phyloP scores from a whole-genome alignment of 2,113 vertebrate species.

The Indri indri region DNA sequence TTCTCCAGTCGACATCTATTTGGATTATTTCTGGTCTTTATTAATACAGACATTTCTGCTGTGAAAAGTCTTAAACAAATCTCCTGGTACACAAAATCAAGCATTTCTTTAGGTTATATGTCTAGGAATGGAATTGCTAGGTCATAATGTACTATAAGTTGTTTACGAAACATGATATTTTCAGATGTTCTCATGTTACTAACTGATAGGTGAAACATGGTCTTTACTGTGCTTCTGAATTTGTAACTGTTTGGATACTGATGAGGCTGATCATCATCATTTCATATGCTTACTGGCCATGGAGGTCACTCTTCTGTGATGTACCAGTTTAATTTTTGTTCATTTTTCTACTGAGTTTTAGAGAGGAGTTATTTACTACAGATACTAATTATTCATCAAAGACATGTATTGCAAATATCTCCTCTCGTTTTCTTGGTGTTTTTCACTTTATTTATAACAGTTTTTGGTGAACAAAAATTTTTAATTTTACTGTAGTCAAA shows the following conservation, averaged over 20 bases:
- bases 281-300: background rate
- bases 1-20: background rate
- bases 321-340: background rate
- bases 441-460: background rate
- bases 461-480: background rate
- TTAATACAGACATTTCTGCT: background rate
- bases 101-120: background rate
- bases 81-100: background rate
- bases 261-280: background rate
- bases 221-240: background rate
- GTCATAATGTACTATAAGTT: background rate
- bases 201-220: background rate
- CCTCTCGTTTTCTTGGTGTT: background rate
- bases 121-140: background rate
- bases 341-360: background rate
- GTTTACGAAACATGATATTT: conserved; percentile 4
- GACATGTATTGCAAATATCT: background rate
- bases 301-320: background rate
- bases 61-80: background rate
- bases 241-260: background rate
- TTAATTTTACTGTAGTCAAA: background rate
- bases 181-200: background rate
- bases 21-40: background rate
- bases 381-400: background rate
- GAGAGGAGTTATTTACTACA: background rate